Base-by-base conservation (phyloP, 2,113 vertebrate genomes). In the Platysternon megacephalum region DNA sequence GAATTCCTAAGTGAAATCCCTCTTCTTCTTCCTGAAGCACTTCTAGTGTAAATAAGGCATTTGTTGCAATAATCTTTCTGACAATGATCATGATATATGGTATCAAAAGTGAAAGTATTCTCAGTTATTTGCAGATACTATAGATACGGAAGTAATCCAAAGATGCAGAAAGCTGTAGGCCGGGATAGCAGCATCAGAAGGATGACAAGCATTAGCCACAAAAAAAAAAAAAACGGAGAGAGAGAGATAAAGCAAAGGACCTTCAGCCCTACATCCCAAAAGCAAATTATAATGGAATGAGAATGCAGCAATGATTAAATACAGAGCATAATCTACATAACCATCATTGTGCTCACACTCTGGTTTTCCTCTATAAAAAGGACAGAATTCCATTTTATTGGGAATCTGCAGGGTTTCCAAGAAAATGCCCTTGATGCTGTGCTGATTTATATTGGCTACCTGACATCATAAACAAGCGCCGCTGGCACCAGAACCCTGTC, bases 251-350 rank as follows among this genome's bases (percentile, higher is more conserved):
- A 48, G 9, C 35, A 52, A 39, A 22, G 9, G n/a, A 11, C 35
- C 21, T 39, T 42, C 68, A n/a, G 6, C 4, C 3, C 0, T 3
- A 5, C 10, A 16, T 0, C 0, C 16, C 26, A 53, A 0, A 0
- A 29, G 0, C 0, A 12, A 11, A 22, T 0, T 5, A 2, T 3
- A 7, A 1, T 0, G 48, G 5, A 85, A 35, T 55, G n/a, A 5
- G 0, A 2, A 13, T 0, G 5, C 35, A 21, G 44, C 0, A 0
- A 1, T 29, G 52, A 6, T 5, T 0, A 39, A 72, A 0, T 0
- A 4, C 4, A 0, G 4, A 39, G 24, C 2, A n/a, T 0, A 1
- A 12, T 3, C 82, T 17, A 0, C 0, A 1, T 39, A 2, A 1
- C 21, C 35, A 3, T 3, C 11, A 42, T 5, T 0, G 11, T 5